These are phyloP conservation scores for Drosophila cardini DNA, from an alignment of 1,140 invertebrate genomes.

Conservation along the genomic window DNA sequence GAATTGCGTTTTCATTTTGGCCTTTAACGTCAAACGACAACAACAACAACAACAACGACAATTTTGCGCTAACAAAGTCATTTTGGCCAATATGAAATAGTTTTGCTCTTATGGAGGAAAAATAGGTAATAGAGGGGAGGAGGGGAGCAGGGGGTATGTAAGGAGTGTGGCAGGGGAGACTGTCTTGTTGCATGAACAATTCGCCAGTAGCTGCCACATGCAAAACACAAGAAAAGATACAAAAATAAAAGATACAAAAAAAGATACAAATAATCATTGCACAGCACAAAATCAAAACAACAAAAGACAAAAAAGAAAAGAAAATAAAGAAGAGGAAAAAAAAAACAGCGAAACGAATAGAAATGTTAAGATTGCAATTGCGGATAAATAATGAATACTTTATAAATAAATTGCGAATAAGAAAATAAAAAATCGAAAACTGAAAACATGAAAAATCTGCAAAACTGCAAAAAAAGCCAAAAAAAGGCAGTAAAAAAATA, in stretches of 20 bases:
- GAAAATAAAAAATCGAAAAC: constrained; percentile 9
- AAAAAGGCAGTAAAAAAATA: constrained; percentile 8
- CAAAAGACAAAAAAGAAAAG: neutral
- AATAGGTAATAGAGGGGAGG: neutral
- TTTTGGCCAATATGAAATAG: constrained; percentile 64
- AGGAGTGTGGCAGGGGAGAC: neutral
- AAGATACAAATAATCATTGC: constrained; percentile 48
- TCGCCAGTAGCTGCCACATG: constrained; percentile 41
- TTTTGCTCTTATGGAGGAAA: constrained; percentile 29
- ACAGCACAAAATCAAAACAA: constrained; percentile 34
- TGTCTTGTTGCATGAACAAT: constrained; percentile 49
- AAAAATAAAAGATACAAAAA: constrained; percentile 32
- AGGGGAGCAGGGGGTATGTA: neutral
- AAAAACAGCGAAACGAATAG: constrained; percentile 11
- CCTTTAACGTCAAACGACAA: constrained; percentile 49
- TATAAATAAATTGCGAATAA: too few species aligned
- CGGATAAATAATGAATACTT: constrained; percentile 32
- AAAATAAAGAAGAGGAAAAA: neutral
- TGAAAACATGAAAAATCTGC: constrained; percentile 8
- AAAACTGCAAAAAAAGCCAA: neutral
- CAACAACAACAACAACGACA: constrained; percentile 38
- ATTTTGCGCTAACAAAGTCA: constrained; percentile 66
- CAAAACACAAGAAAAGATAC: constrained; percentile 14
- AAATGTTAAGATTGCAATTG: constrained; percentile 46
- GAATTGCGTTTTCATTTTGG: constrained; percentile 68